Evolutionary conservation across 2,113 vertebrate species (phyloP), one percentile per base, ranked within the genome.

Genomic region (Accipiter cooperii): DNA sequence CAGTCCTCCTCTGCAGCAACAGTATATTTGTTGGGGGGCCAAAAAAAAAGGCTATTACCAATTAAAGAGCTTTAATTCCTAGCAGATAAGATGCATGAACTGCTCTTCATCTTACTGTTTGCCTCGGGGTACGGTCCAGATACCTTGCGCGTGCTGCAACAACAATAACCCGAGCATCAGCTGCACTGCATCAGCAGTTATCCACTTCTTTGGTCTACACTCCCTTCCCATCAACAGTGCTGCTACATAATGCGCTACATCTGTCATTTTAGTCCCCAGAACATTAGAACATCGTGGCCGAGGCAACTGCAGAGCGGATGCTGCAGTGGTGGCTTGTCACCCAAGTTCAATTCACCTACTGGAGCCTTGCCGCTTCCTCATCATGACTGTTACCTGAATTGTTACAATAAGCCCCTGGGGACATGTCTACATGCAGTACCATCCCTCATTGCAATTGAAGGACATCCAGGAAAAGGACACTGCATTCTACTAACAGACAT

Each of bases 251-350:
- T 1, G 38, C 7, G 0, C 92, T 46, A 17, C 76, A 7, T 8
- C 58, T 31, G n/a, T 29, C 84, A 4, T 19, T 19, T 3, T 0
- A 65, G 81, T 49, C 58, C 95, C 79, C 58, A 13, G 52, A 13
- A 36, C 38, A 2, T 36, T 1, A 9, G 1, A 12, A 6, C 68
- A 74, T 21, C 69, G 65, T 1, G 44, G 38, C 87, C 13, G 29
- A 10, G 87, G 80, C 18, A 4, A 3, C 13, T 54, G 91, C 93
- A 44, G 80, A 52, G 55, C 1, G 0, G 40, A 20, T 77, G 93
- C 92, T 93, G 97, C 97, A 94, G 95, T 16, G 71, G 51, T 63
- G 93, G 9, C 51, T 92, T 2, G 25, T 86, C 92, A 55, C n/a
- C 90, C 93, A 5, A 44, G 47, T 6, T 17, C 77, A 3, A 4